These are phyloP conservation scores for Stomatorhinus walkeri DNA, from an alignment of 2,797 vertebrate genomes.

Conservation along the genomic window DNA sequence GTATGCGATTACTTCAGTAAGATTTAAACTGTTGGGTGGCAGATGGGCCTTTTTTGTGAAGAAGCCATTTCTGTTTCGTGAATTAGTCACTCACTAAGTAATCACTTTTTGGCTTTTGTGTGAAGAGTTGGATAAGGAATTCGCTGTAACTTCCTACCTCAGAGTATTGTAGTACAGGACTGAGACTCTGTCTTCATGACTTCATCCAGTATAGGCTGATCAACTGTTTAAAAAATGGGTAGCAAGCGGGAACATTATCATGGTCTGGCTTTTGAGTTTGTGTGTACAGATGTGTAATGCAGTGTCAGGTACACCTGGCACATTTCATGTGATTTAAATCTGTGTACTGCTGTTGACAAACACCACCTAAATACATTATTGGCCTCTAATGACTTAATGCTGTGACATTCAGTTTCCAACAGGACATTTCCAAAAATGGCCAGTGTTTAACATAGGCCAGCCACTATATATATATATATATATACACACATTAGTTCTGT, in stretches of 20 bases:
- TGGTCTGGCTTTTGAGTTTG: background rate
- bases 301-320: background rate
- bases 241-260: background rate
- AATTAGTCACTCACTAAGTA: background rate
- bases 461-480: background rate
- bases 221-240: background rate
- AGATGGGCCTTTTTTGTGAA: background rate
- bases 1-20: background rate
- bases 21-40: background rate
- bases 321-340: background rate
- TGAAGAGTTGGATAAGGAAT: background rate
- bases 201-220: background rate
- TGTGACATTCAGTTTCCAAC: conserved; percentile 4
- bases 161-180: conserved; percentile 3
- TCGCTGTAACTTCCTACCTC: background rate
- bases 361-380: background rate
- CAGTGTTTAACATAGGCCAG: background rate
- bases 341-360: background rate
- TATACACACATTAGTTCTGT: background rate
- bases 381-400: conserved; percentile 3
- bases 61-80: background rate
- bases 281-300: background rate
- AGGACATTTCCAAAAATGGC: conserved; percentile 6
- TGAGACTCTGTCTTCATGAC: background rate
- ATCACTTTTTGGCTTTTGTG: background rate